phyloP scores from a whole-genome alignment of 2,888 invertebrate species.

The Athrips mouffetella region DNA sequence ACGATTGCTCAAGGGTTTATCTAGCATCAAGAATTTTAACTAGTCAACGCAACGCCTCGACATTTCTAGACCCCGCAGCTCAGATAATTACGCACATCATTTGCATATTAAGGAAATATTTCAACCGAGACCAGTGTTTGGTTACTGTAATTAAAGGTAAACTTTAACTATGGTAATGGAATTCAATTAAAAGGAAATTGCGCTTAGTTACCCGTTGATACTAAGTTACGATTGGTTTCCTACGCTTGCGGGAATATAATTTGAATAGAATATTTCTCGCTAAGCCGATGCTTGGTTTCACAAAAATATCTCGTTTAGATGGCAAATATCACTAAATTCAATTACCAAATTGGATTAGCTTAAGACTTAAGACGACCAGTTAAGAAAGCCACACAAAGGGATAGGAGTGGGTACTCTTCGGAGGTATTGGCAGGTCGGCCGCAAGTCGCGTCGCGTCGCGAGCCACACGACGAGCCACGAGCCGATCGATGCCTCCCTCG shows the following conservation, averaged over 20 bases:
- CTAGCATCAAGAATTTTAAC: background rate
- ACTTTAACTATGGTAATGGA: slow-evolving; percentile 64
- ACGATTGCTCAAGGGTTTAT: slow-evolving; percentile 4
- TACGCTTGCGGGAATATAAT: slow-evolving; percentile 44
- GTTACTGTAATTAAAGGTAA: slow-evolving; percentile 59
- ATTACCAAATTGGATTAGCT: slow-evolving; percentile 29
- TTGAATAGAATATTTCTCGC: slow-evolving; percentile 34
- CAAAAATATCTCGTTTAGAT: slow-evolving; percentile 8
- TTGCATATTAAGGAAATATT: slow-evolving; percentile 46
- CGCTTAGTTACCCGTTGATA: slow-evolving; percentile 51
- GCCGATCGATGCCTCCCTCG: slow-evolving; percentile 56
- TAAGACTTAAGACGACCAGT: slow-evolving; percentile 11
- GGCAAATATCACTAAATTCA: slow-evolving; percentile 24
- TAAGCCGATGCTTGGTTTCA: slow-evolving; percentile 12
- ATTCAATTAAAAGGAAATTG: slow-evolving; percentile 69
- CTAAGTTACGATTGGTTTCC: slow-evolving; percentile 49
- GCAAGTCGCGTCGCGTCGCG: too few relatives aligned
- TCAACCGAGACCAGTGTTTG: slow-evolving; percentile 40
- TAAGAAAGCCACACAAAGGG: slow-evolving; percentile 28
- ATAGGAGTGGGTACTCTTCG: slow-evolving; percentile 14
- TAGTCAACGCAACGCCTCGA: background rate
- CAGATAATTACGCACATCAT: slow-evolving; percentile 32
- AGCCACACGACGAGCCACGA: slow-evolving; percentile 22
- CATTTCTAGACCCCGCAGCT: slow-evolving; percentile 22
- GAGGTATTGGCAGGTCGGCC: slow-evolving; percentile 27